Base-by-base conservation (phyloP, 2,797 vertebrate genomes). In the Coluber constrictor region DNA sequence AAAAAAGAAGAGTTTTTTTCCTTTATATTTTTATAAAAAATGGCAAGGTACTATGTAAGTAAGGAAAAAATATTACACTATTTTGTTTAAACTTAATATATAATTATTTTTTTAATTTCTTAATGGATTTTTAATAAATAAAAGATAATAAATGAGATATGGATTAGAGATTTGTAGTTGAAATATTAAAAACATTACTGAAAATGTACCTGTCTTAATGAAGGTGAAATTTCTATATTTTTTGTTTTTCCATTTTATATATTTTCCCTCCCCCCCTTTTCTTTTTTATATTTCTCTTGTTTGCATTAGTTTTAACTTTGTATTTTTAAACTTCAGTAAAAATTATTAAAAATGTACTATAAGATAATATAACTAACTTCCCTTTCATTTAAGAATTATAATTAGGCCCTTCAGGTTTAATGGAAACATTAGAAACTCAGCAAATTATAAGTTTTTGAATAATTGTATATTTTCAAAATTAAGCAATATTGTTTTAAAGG, bases 401-500 rank as follows among this genome's bases (percentile, higher is more conserved):
- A 10, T 83, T 61, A 87, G 56, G 59, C 2, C 13, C 32, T 66
- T 90, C 59, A 88, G 15, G 54, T 79, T 29, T 61, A 90, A 91
- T 74, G 51, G 13, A 87, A 87, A 57, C 51, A 74, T 74, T 74
- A 51, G n/a, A 20, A 57, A 74, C 4, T 29, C 83, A 89, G 18
- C 20, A 74, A 86, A 90, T 51, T 43, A 56, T 55, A 87, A 25
- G 37, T 66, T 47, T 87, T 90, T 79, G 54, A 29, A 54, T 32
- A 70, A 54, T 11, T 59, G 4, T 29, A 56, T 56, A 70, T 86
- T 74, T 79, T 43, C 20, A 79, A 43, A 79, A 43, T 23, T 86
- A 92, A 88, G 60, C 18, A 92, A 90, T 87, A 74, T 32, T 86
- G 20, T 57, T 57, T 74, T 43, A 90, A 93, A 90, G 54, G 37